Percentiles rank a stretch among this genome's conserved stretches.
phyloP scores from a whole-genome alignment of 2,113 vertebrate species.

The Himantopus leucocephalus region DNA sequence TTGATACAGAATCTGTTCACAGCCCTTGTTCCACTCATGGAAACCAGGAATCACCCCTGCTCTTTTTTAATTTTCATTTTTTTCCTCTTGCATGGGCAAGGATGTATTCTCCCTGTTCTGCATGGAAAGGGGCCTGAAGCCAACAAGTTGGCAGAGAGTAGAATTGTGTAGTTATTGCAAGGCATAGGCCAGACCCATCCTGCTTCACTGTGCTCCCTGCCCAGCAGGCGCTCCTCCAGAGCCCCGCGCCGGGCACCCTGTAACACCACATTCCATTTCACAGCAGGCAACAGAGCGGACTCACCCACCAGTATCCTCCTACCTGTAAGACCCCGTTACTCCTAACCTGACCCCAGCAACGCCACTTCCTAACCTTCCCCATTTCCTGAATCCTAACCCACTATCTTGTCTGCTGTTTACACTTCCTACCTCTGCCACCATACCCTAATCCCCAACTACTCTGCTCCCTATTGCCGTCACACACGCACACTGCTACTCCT shows the following conservation, averaged over 20 bases:
- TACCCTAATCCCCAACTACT: neutral
- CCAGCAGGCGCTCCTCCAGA: neutral
- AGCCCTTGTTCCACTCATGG: neutral
- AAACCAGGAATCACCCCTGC: neutral
- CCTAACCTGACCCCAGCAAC: neutral
- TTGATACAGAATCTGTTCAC: neutral
- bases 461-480: neutral
- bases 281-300: fast-evolving
- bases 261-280: fast-evolving
- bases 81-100: neutral
- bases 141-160: neutral
- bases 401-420: neutral
- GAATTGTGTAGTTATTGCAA: neutral
- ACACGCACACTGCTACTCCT: neutral
- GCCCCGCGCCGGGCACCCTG: neutral
- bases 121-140: neutral
- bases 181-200: neutral
- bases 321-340: neutral
- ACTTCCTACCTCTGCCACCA: neutral
- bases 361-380: neutral
- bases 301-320: neutral
- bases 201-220: neutral
- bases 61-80: neutral
- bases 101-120: neutral
- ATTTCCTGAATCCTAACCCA: neutral